Evolutionary conservation across 2,113 vertebrate species (phyloP), one percentile per base, ranked within the genome.

Genomic region (Vicugna pacos): DNA sequence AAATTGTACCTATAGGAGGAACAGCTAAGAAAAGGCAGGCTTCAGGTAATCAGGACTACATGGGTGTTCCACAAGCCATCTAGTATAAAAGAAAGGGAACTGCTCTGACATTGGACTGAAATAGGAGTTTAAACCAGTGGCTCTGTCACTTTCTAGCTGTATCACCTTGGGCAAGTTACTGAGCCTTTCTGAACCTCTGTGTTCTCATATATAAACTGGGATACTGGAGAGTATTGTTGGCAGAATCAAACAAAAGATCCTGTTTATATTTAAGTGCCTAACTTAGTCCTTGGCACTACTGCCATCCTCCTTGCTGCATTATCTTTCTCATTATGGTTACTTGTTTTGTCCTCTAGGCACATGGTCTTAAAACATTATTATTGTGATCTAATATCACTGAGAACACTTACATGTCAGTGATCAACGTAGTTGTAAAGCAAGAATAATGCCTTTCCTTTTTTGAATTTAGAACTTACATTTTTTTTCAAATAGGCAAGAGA

Each of bases 361-460:
- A 62, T 64, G 13, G 11, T 73, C 62, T 93, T 96, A 92, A 82
- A 86, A 64, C 69, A 77, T 77, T 80, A 65, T 60, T 48, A 50
- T 93, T 85, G 67, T 65, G 65, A 72, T 80, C 89, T 38, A 94
- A 11, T 84, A 94, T 84, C 60, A 89, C 20, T 24, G 22, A 89
- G 65, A 85, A 62, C 0, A 76, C 6, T 7, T 89, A 2, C 48
- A 17, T 87, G 52, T 91, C 32, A 94, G 22, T 46, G 19, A 72
- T 91, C 62, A 54, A 42, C 16, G 56, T 15, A 65, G n/a, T 77
- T 80, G 22, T 52, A 91, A 91, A 85, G 13, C 16, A 82, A 91
- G 24, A 79, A 67, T 92, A 62, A 54, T 24, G 8, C 12, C 30
- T 13, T 85, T 91, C 38, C 20, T 90, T 28, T 32, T 86, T 65